Percentiles rank a stretch among this genome's conserved stretches.
phyloP scores from a whole-genome alignment of 2,888 invertebrate genomes.

The Trimorus sp. region DNA sequence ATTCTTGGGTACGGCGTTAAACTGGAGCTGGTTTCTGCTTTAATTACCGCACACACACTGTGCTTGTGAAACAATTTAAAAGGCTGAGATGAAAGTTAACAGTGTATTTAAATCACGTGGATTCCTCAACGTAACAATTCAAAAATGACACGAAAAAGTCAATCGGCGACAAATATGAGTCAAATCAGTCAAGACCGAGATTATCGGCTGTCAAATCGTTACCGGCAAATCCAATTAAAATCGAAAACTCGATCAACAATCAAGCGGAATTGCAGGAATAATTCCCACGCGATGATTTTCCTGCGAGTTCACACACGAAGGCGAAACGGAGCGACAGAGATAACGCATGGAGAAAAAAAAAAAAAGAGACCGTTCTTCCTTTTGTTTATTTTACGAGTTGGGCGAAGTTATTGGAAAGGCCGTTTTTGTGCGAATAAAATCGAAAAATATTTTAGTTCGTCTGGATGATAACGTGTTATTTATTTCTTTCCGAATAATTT shows the following conservation, averaged over 20 bases:
- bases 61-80: slow-evolving; percentile 30
- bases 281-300: slow-evolving; percentile 52
- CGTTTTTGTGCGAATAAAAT: no score
- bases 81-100: slow-evolving; percentile 6
- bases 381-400: no score
- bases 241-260: slow-evolving; percentile 45
- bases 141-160: no score
- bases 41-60: slow-evolving; percentile 28
- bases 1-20: slow-evolving; percentile 37
- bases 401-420: no score
- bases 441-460: no score
- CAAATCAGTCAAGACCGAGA: not conserved
- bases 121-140: no score
- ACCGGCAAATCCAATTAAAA: slow-evolving; percentile 25
- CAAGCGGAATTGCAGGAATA: slow-evolving; percentile 27
- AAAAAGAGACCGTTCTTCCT: no score
- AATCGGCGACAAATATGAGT: no score
- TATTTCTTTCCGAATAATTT: no score
- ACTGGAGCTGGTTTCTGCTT: slow-evolving; percentile 32
- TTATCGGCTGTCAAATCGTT: slow-evolving; percentile 16
- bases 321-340: slow-evolving; percentile 3
- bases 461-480: no score
- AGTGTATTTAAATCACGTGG: slow-evolving; percentile 4
- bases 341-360: no score
- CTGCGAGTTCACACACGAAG: slow-evolving; percentile 48